Conservation (phyloP, 2,888 invertebrate species). For the Adineta ricciae region DNA sequence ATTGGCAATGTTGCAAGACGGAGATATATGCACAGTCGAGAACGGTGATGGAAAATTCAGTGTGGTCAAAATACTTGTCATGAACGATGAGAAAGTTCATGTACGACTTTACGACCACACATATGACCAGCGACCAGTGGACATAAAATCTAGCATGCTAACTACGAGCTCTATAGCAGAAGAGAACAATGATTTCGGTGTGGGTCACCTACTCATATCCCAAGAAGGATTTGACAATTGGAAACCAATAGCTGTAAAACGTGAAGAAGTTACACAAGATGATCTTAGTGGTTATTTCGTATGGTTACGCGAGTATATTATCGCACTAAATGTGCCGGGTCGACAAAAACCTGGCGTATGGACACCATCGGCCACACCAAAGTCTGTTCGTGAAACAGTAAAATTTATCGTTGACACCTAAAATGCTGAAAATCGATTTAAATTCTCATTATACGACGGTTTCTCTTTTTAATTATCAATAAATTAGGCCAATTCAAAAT, state of each 20-base stretch:
- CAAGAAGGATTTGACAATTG: neutral
- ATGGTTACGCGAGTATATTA: neutral
- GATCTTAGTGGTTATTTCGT: neutral
- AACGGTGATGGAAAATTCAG: neutral
- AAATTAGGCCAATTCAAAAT: too few relatives aligned
- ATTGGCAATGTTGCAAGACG: neutral
- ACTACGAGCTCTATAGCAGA: neutral
- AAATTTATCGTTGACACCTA: too few relatives aligned
- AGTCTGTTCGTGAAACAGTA: too few relatives aligned
- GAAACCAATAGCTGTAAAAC: neutral
- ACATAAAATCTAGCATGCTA: neutral
- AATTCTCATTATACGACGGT: too few relatives aligned
- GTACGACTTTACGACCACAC: neutral
- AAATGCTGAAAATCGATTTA: too few relatives aligned
- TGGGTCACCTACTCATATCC: neutral
- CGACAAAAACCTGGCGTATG: too few relatives aligned
- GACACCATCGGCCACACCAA: too few relatives aligned
- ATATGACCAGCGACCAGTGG: neutral
- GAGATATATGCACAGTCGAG: neutral
- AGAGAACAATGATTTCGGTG: neutral
- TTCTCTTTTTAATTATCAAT: too few relatives aligned
- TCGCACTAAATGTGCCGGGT: too few relatives aligned
- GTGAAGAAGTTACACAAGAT: neutral
- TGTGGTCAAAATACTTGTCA: neutral
- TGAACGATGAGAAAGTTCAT: neutral